Evolutionary conservation across 2,888 invertebrate species (phyloP).

Genomic region (Pristionchus arcanus): DNA sequence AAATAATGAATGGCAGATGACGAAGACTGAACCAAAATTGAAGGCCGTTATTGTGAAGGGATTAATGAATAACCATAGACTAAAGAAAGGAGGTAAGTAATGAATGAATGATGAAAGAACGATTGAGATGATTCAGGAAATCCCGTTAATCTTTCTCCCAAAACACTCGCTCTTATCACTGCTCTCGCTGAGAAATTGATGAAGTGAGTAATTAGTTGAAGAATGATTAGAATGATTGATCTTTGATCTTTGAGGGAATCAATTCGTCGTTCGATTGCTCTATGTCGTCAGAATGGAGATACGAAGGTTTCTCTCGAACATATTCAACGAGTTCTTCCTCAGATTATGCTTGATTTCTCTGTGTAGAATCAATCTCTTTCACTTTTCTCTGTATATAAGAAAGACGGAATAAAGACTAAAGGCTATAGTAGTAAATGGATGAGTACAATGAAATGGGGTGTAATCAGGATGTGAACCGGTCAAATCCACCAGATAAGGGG

Average conservation of each 20-base stretch:
- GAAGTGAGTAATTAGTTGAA: not conserved
- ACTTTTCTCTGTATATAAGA: not conserved
- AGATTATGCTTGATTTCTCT: slow-evolving; percentile 56
- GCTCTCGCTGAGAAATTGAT: slow-evolving; percentile 32
- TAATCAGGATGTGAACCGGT: not conserved
- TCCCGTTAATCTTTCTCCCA: slow-evolving; percentile 16
- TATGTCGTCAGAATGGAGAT: slow-evolving; percentile 67
- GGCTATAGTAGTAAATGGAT: not conserved
- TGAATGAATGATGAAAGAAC: not conserved
- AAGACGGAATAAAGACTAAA: not conserved
- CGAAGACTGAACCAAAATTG: not conserved
- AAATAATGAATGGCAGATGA: not conserved
- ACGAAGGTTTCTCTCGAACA: slow-evolving; percentile 53
- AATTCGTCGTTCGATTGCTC: slow-evolving; percentile 34
- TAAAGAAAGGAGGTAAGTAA: not conserved
- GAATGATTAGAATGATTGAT: not conserved
- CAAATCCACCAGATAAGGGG: not conserved
- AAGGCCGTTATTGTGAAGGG: slow-evolving; percentile 6
- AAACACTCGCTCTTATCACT: slow-evolving; percentile 44
- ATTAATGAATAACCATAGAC: not conserved
- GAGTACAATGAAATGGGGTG: not conserved
- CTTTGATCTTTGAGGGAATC: slow-evolving; percentile 52
- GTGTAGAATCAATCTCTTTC: not conserved
- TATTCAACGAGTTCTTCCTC: slow-evolving; percentile 54
- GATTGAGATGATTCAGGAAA: not conserved